Percentiles rank a stretch among this genome's conserved stretches.
Evolutionary conservation across 2,797 vertebrate species (phyloP).

Genomic region (Thamnophis elegans): DNA sequence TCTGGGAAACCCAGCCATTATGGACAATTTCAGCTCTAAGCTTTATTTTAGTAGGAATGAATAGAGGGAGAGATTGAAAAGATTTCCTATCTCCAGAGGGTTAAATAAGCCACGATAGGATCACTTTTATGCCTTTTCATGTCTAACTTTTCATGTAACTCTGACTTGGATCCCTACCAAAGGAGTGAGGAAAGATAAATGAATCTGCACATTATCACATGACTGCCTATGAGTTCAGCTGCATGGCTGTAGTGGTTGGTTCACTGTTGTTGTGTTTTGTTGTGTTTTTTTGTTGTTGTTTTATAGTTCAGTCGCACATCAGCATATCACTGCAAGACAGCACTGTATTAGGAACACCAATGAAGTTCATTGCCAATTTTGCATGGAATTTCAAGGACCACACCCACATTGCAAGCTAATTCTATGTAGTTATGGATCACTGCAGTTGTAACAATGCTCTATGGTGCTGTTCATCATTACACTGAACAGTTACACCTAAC

Average conservation of each 20-base stretch:
- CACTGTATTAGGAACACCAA: not conserved
- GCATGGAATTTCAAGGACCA: not conserved
- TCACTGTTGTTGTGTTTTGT: not conserved
- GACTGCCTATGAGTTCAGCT: not conserved
- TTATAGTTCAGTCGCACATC: not conserved
- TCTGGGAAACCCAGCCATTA: not conserved
- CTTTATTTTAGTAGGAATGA: not conserved
- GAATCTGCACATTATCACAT: not conserved
- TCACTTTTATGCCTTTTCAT: not conserved
- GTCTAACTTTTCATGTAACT: accelerated
- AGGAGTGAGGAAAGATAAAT: not conserved
- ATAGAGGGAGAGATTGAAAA: not conserved
- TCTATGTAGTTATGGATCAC: not conserved
- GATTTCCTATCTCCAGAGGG: accelerated
- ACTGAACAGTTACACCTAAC: not conserved
- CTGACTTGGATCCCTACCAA: not conserved
- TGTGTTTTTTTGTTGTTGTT: no score
- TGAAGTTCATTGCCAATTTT: not conserved
- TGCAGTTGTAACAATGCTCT: not conserved
- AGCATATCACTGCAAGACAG: not conserved
- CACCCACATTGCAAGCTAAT: not conserved
- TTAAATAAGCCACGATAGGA: accelerated
- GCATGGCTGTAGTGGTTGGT: not conserved
- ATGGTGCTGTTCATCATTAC: not conserved
- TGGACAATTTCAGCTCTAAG: not conserved